These are phyloP conservation scores for Heterodera filipjevi DNA, from an alignment of 2,888 invertebrate genomes.

Conservation along the genomic window DNA sequence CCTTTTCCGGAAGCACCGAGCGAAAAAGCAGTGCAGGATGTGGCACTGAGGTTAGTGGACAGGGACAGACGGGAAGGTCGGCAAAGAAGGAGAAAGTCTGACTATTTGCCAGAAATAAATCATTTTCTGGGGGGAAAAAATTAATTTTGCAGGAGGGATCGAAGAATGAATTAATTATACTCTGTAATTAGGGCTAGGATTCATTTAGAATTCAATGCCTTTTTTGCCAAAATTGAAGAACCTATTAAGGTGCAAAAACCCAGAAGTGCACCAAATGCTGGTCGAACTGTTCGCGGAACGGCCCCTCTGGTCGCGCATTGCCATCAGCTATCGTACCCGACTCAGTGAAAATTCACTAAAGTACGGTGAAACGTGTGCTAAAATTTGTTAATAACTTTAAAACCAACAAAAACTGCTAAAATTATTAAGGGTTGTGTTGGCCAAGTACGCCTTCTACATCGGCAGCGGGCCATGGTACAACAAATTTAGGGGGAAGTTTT, in stretches of 20 bases:
- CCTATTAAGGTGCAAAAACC: constrained; percentile 47
- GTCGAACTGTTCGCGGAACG: constrained; percentile 79
- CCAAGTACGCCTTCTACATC: constrained; percentile 83
- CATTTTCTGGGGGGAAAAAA: too few relatives aligned
- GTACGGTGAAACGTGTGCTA: constrained; percentile 50
- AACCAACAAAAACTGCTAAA: background rate
- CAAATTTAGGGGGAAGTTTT: too few relatives aligned
- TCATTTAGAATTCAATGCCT: too few relatives aligned
- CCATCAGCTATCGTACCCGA: constrained; percentile 69
- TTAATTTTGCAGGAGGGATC: too few relatives aligned
- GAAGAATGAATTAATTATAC: too few relatives aligned
- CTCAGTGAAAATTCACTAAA: constrained; percentile 70
- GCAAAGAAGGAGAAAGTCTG: background rate
- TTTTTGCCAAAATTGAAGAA: too few relatives aligned
- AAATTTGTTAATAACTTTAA: too few relatives aligned
- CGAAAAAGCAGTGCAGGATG: constrained; percentile 55
- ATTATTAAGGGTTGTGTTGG: constrained; percentile 74
- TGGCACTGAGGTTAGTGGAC: constrained; percentile 42
- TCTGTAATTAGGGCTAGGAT: too few relatives aligned
- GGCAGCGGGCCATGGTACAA: constrained; percentile 87
- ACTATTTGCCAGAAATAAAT: too few relatives aligned
- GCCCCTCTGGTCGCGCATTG: constrained; percentile 86
- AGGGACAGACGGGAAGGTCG: background rate
- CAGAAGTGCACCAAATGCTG: constrained; percentile 55
- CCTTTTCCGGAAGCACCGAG: constrained; percentile 54